Percentiles rank a stretch among this genome's conserved stretches.
Conservation (phyloP, 2,113 vertebrate species). For the Stictonetta naevosa region DNA sequence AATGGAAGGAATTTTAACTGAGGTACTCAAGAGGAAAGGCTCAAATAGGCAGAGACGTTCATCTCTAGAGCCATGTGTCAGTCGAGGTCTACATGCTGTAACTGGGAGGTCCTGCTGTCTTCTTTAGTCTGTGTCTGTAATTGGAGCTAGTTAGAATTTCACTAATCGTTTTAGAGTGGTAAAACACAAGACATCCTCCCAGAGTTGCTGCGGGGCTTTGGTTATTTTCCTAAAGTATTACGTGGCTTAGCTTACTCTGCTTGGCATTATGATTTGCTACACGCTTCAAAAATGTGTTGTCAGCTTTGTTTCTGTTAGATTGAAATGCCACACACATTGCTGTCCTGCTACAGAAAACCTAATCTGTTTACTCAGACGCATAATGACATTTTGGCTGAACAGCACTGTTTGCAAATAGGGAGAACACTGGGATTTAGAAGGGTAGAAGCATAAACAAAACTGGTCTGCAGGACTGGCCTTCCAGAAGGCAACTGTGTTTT, state of each 20-base stretch:
- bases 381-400: constrained; percentile 15
- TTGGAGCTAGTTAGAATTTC: constrained; percentile 10
- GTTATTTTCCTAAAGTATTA: constrained; percentile 21
- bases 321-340: constrained; percentile 52
- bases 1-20: constrained; percentile 55
- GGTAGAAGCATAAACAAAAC: constrained; percentile 11
- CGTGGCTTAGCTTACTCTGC: constrained; percentile 23
- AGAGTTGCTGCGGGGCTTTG: not conserved
- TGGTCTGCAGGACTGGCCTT: not conserved
- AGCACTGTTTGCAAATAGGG: not conserved
- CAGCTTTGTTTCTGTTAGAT: constrained; percentile 46
- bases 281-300: not conserved
- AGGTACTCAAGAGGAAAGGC: constrained; percentile 38
- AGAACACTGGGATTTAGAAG: not conserved
- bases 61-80: not conserved
- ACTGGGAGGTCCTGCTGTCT: not conserved
- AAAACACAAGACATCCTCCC: not conserved
- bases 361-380: constrained; percentile 4
- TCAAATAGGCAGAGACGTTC: constrained; percentile 26
- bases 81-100: not conserved
- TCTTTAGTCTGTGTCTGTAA: not conserved
- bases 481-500: constrained; percentile 2
- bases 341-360: constrained; percentile 52
- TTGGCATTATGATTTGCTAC: constrained; percentile 26
- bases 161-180: constrained; percentile 22